Conservation (phyloP, 2,888 invertebrate species). For the Monochamus alternatus region DNA sequence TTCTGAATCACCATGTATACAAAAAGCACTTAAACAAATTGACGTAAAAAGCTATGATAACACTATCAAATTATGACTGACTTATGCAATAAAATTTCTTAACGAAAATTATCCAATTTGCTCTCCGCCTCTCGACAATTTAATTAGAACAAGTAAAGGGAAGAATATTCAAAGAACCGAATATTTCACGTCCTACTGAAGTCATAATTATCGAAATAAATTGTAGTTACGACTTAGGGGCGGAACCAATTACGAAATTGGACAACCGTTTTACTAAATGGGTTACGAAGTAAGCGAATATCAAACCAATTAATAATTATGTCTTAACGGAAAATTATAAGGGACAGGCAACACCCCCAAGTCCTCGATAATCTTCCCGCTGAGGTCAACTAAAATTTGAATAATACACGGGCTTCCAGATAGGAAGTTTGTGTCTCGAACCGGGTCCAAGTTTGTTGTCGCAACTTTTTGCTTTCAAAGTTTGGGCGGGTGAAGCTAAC, state of each 20-base stretch:
- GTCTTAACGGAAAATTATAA: not conserved
- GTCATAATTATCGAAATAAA: not conserved
- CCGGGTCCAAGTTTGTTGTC: not conserved
- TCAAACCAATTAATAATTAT: not conserved
- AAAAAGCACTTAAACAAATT: no score
- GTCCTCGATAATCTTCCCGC: not conserved
- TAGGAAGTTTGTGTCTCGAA: not conserved
- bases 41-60: no score
- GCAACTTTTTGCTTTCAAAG: not conserved
- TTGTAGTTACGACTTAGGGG: not conserved
- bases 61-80: no score
- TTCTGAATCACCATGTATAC: no score
- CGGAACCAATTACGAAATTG: not conserved
- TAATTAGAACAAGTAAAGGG: not conserved
- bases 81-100: no score
- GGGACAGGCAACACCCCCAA: not conserved
- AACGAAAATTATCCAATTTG: not conserved
- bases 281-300: slow-evolving; percentile 6
- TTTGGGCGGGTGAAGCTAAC: not conserved
- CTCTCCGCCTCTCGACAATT: not conserved
- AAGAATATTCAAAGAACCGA: not conserved
- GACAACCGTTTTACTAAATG: not conserved
- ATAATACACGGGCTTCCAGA: slow-evolving; percentile 5
- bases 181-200: not conserved
- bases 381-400: not conserved